phyloP scores from a whole-genome alignment of 2,797 vertebrate species.

The Anguilla marmorata region DNA sequence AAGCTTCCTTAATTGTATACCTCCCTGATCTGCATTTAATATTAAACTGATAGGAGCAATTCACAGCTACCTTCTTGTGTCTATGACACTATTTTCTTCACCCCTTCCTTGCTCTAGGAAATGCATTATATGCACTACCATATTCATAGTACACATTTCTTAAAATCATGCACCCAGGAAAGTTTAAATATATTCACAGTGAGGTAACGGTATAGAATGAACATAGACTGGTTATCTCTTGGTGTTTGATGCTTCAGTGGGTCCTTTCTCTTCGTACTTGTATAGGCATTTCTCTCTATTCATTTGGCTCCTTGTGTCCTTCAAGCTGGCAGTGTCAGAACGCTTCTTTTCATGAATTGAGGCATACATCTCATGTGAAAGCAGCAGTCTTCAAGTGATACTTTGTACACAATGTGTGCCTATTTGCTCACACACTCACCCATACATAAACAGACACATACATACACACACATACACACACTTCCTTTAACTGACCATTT shows the following conservation, averaged over 20 bases:
- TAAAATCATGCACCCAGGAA: not conserved
- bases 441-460: not conserved
- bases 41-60: no score
- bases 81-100: not conserved
- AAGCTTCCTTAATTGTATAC: no score
- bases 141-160: not conserved
- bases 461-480: not conserved
- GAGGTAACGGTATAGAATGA: not conserved
- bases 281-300: not conserved
- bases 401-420: not conserved
- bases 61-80: no score
- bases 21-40: no score
- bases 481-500: not conserved
- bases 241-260: not conserved
- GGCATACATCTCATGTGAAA: not conserved
- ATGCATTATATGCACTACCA: not conserved
- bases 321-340: not conserved
- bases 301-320: not conserved
- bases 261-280: not conserved
- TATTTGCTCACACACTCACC: no score
- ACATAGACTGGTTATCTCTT: not conserved
- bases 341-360: not conserved
- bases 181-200: not conserved
- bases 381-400: not conserved
- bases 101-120: not conserved